These are phyloP conservation scores for Scaptomyza parva DNA, from an alignment of 2,888 invertebrate species.

Conservation along the genomic window DNA sequence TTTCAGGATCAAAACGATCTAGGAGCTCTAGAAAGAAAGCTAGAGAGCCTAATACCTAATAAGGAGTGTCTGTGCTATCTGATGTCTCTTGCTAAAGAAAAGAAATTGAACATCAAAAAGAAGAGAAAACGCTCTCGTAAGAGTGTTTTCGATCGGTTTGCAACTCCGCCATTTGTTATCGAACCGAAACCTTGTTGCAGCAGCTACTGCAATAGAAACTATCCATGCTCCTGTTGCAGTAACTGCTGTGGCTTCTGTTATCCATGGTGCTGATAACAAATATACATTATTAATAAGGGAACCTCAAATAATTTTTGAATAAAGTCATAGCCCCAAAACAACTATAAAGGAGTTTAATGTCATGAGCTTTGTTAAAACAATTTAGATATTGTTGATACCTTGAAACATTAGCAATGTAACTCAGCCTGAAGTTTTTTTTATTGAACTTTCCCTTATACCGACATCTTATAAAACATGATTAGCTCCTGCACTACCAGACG, in stretches of 20 bases:
- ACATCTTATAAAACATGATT: conserved; percentile 30
- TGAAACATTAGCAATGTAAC: conserved; percentile 5
- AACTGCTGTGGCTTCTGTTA: conserved; percentile 15
- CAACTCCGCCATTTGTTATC: conserved; percentile 54
- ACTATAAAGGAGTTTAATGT: neutral
- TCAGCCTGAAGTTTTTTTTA: conserved; percentile 15
- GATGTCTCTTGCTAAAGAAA: neutral
- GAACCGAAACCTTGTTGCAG: conserved; percentile 31
- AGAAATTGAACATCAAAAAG: conserved; percentile 1
- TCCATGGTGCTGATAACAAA: conserved; percentile 1
- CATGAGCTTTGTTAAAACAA: conserved; percentile 2
- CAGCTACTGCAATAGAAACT: conserved; percentile 4
- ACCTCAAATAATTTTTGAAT: conserved; percentile 1
- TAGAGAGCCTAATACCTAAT: conserved; percentile 32
- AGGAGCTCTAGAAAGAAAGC: conserved; percentile 26
- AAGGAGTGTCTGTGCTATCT: conserved; percentile 37
- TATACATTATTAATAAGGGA: neutral
- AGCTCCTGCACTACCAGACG: conserved; percentile 28
- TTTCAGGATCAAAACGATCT: conserved; percentile 9
- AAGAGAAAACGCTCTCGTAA: conserved; percentile 8
- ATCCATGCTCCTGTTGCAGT: conserved; percentile 12
- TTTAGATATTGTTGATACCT: conserved; percentile 18
- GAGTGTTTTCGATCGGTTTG: conserved; percentile 51
- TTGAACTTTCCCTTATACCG: too few relatives aligned
- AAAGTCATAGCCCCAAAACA: conserved; percentile 8